Evolutionary conservation across 2,888 invertebrate species (phyloP).

Genomic region (Oscheius myriophilus): DNA sequence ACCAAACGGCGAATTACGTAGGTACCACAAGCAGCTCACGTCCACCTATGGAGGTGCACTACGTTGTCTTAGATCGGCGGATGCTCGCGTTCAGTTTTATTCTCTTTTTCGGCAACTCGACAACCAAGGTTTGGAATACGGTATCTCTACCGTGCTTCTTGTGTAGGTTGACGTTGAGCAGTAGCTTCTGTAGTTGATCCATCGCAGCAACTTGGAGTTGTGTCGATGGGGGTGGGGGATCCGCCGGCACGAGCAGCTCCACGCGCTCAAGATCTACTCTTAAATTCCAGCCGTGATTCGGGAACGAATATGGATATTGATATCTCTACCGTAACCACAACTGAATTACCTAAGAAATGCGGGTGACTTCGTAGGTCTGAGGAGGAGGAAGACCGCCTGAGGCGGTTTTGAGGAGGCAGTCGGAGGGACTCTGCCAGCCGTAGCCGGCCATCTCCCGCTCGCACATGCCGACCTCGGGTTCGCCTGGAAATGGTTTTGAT

Average conservation of each 20-base stretch:
- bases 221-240: too few species aligned
- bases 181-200: too few species aligned
- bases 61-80: conserved; percentile 36
- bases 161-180: too few species aligned
- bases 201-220: too few species aligned
- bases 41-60: conserved; percentile 30
- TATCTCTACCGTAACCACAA: not conserved
- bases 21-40: too few species aligned
- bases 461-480: conserved; percentile 45
- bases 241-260: too few species aligned
- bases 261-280: too few species aligned
- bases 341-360: conserved; percentile 42
- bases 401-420: conserved; percentile 37
- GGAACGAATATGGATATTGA: too few species aligned
- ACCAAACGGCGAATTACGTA: too few species aligned
- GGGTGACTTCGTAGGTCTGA: conserved; percentile 64
- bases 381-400: conserved; percentile 64
- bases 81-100: conserved; percentile 25
- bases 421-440: conserved; percentile 44
- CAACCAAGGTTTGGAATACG: not conserved
- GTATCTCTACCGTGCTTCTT: too few species aligned
- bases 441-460: conserved; percentile 51
- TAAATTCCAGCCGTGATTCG: too few species aligned
- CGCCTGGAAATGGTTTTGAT: conserved; percentile 30
- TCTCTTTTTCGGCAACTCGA: not conserved